Evolutionary conservation across 2,888 invertebrate species (phyloP), one percentile per base, ranked within the genome.

Genomic region (Dione juno): DNA sequence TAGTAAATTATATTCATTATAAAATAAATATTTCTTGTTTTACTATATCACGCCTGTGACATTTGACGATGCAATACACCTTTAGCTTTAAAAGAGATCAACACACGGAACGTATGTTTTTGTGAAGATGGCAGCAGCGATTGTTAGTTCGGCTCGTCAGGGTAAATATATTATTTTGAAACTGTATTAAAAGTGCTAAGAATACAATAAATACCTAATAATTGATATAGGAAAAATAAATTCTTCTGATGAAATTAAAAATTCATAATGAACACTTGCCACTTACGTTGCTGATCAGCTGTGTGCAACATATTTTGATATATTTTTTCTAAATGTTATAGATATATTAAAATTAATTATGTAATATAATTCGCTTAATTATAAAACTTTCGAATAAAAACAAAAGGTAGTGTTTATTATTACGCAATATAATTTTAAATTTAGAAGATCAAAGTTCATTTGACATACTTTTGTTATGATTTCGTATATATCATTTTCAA

Each of bases 131-230:
- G 92, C 92, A 86, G 87, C 81, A 83, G 89, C 87, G 79, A 84
- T 93, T 89, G 93, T 92, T 91, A 92, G 91, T 91, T 92, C 93
- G 93, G 86, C 93, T 92, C 93, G 91, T 88, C 87, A 91, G 90
- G 92, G 93, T 93, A 92, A 92, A 86, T 88, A 87, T 85, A 74
- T 82, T 82, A 80, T 75, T 83, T 87, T 72, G 71, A 67, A 73
- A 41, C 41, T 57, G 41, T 54, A 28, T 43, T 53, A 43, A 13
- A 35, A 10, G 16, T 14, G 28, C 14, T 43, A 45, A 53, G 61
- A 14, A 13, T 14, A 37, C 28, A 45, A 13, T 59, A n/a, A 58
- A 19, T 10, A 66, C 14, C 40, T 35, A 28, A 28, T 10, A 13
- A 61, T 3, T 13, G 8, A 14, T 9, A 1, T 35, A 41, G 14